Evolutionary conservation across 2,797 vertebrate species (phyloP), one percentile per base, ranked within the genome.

Genomic region (Brachyalestes nurse): DNA sequence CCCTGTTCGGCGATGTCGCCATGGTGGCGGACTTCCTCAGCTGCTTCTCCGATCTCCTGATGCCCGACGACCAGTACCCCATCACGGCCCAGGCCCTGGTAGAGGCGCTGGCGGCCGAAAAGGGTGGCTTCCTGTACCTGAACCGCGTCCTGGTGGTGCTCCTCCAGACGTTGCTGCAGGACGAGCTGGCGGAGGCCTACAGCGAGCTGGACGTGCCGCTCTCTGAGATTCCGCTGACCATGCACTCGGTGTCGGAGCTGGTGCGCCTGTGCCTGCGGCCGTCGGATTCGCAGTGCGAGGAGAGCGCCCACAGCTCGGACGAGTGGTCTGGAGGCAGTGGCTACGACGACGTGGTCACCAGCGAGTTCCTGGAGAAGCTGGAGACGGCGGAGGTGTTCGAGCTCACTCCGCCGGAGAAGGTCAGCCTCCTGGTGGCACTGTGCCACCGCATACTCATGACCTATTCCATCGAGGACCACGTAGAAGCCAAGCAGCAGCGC

Each of bases 371-470:
- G 84, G 98, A 99, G 83, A 96, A 96, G 83, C 93, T 99, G 14
- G 98, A 99, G 84, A 96, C 96, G 0, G 90, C 95, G 0, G 98
- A 99, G 84, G 97, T 99, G 84, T 99, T 99, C 80, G 98, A 99
- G 85, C 88, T 99, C 69, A 93, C 92, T 2, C 93, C 97, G 0
- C 95, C 96, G 55, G 98, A 99, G 91, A 99, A 99, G 83, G 90
- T 98, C 42, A 93, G 25, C 86, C 95, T 99, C 83, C 91, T 99
- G 12, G 93, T 96, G 28, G 97, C 97, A 0, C 93, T 99, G 34
- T 98, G 96, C 85, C 97, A 99, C 89, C 96, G 98, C 40, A 99
- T 99, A 78, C 95, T 99, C 1, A 98, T 99, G 97, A 99, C 98
- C 0, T 99, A 99, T 87, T 99, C 97, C 0, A 96, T 99, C 62